phyloP scores from a whole-genome alignment of 2,888 invertebrate species.

The Chalcis sispes region DNA sequence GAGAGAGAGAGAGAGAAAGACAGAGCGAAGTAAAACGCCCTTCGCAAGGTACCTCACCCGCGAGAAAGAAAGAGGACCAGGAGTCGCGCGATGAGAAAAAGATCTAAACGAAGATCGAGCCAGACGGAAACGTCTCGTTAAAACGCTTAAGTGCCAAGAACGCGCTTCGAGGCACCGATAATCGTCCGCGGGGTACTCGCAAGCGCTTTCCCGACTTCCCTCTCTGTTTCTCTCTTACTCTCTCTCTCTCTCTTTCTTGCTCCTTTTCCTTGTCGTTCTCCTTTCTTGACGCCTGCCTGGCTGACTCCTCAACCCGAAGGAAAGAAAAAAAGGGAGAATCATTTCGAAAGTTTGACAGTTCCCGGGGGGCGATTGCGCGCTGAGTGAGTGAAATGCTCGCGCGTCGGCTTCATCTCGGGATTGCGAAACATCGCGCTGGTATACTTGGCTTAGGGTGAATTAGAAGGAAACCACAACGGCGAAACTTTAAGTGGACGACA shows the following conservation, averaged over 20 bases:
- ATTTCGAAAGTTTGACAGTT: conserved; percentile 47
- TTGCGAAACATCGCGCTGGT: conserved; percentile 15
- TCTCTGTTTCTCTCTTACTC: too few species aligned
- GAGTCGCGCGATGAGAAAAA: conserved; percentile 72
- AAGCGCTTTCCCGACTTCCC: too few species aligned
- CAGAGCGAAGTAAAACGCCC: too few species aligned
- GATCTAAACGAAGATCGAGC: conserved; percentile 74
- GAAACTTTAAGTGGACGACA: neutral
- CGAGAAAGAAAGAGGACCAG: too few species aligned
- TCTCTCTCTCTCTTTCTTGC: too few species aligned
- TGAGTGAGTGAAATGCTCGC: conserved; percentile 18
- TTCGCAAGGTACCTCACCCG: neutral
- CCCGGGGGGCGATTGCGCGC: conserved; percentile 40
- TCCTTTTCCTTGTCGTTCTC: neutral
- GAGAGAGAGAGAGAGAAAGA: too few species aligned
- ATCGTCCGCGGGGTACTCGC: conserved; percentile 55
- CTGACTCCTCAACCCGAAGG: conserved; percentile 37
- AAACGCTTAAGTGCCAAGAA: conserved; percentile 65
- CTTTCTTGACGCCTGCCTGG: conserved; percentile 48
- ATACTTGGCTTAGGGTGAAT: conserved; percentile 19
- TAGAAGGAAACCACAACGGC: conserved; percentile 19
- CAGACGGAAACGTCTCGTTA: conserved; percentile 69
- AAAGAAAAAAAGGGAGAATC: conserved; percentile 41
- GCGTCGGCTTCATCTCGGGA: neutral
- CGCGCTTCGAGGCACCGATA: too few species aligned